Conservation (phyloP, 2,797 vertebrate species). For the Fistularia tabacaria region DNA sequence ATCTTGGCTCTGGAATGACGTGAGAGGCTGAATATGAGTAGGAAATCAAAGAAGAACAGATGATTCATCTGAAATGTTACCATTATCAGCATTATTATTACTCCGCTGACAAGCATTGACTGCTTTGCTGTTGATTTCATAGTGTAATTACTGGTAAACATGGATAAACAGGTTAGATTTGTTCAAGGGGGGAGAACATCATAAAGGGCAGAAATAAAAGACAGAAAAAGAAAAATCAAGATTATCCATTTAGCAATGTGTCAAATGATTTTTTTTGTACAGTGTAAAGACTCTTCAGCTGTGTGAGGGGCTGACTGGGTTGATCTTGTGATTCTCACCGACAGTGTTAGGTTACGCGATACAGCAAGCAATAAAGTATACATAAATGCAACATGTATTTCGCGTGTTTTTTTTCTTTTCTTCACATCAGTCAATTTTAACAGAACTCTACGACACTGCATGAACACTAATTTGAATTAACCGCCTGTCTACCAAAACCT, state of each 20-base stretch:
- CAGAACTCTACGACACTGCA: conserved; percentile 26
- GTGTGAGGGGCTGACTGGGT: conserved; percentile 37
- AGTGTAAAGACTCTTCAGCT: conserved; percentile 57
- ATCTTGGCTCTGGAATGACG: too few species aligned
- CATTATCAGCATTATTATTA: too few species aligned
- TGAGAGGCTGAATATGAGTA: too few species aligned
- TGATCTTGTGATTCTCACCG: conserved; percentile 19
- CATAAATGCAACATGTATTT: conserved; percentile 36
- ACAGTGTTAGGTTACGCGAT: conserved; percentile 35
- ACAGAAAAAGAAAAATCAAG: conserved; percentile 7
- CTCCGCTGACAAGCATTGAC: not conserved
- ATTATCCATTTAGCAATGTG: conserved; percentile 1
- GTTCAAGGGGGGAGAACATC: too few species aligned
- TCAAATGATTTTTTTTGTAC: conserved; percentile 7
- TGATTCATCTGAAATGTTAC: too few species aligned
- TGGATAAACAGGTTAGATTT: too few species aligned
- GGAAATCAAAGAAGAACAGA: too few species aligned
- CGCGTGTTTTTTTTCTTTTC: conserved; percentile 9
- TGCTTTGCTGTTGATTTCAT: not conserved
- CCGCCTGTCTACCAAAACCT: conserved; percentile 1
- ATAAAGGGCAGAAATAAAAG: too few species aligned
- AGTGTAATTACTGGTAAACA: not conserved
- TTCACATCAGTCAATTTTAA: conserved; percentile 28
- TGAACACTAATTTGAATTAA: conserved; percentile 24
- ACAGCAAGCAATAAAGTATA: conserved; percentile 34